These are phyloP conservation scores for Periphyllus acericola DNA, from an alignment of 2,888 invertebrate species.

Conservation along the genomic window DNA sequence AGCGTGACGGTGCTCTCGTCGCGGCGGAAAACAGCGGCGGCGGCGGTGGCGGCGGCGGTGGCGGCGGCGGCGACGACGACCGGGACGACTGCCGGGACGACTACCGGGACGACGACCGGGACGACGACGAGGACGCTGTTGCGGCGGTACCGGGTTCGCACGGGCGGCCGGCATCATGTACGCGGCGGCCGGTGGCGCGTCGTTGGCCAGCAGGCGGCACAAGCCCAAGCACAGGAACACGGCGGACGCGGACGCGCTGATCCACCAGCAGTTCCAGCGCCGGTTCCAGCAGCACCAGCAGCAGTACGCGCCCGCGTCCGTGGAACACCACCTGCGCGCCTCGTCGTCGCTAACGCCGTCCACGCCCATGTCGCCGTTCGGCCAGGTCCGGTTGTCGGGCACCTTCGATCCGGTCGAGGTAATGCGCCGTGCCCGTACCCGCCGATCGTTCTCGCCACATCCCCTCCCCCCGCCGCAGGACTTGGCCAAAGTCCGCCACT, in stretches of 20 bases:
- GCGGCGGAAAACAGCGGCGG: neutral
- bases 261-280: constrained; percentile 70
- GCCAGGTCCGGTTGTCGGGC: constrained; percentile 48
- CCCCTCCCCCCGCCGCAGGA: neutral
- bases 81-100: neutral
- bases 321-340: constrained; percentile 66
- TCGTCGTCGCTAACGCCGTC: constrained; percentile 61
- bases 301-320: constrained; percentile 71
- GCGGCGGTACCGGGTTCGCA: neutral
- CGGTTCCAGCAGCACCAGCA: constrained; percentile 73
- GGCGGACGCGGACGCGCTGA: constrained; percentile 65
- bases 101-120: neutral
- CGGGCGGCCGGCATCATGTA: constrained; percentile 73
- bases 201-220: constrained; percentile 80
- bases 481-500: too few relatives aligned
- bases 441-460: neutral
- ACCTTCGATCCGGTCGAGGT: constrained; percentile 55
- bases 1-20: neutral
- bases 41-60: neutral
- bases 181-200: constrained; percentile 89
- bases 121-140: neutral
- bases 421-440: constrained; percentile 24
- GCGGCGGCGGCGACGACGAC: neutral
- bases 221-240: constrained; percentile 65
- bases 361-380: constrained; percentile 57